Evolutionary conservation across 2,888 invertebrate genomes (phyloP), one percentile per base, ranked within the genome.

Genomic region (Gortyna flavago): DNA sequence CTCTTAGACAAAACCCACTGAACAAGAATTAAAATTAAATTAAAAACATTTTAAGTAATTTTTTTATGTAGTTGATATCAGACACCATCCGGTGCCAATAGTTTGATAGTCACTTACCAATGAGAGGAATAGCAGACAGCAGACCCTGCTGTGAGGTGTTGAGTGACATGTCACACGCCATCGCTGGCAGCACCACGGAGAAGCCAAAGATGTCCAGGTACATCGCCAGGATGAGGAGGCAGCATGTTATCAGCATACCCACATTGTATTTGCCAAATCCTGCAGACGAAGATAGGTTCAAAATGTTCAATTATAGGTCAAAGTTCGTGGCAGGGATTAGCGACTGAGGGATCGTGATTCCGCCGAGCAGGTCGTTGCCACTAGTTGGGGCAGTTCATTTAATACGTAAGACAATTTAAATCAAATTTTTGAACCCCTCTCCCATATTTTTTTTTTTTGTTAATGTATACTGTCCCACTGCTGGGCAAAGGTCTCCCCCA

Each of bases 231-330:
- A 95, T 95, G 11, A 95, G 88, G 54, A 94, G 97, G 83, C 97
- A 97, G 81, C 97, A 97, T 1, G 97, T 95, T 1, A 94, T 92
- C 41, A 97, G 88, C 90, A 97, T 96, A 73, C 95, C 95, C 41
- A 97, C 88, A 91, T 98, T 98, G 94, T 98, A 98, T 88, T 94
- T 97, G 57, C 98, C 98, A 90, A 97, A 97, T 68, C 97, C 98
- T 98, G 11, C 13, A 83, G 9, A 35, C 25, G 21, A 68, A 35
- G 18, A 35, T 11, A 21, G 18, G 0, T n/a, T 41, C 6, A 32
- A 35, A 29, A 21, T 13, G 0, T n/a, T 41, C 6, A 32, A 35
- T 16, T 57, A 16, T 11, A 57, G n/a, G 57, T 57, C n/a, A n/a
- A n/a, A n/a, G 57, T 4, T n/a, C 11, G n/a, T n/a, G 1, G n/a